phyloP scores from a whole-genome alignment of 2,113 vertebrate species.

The Rostratula benghalensis region DNA sequence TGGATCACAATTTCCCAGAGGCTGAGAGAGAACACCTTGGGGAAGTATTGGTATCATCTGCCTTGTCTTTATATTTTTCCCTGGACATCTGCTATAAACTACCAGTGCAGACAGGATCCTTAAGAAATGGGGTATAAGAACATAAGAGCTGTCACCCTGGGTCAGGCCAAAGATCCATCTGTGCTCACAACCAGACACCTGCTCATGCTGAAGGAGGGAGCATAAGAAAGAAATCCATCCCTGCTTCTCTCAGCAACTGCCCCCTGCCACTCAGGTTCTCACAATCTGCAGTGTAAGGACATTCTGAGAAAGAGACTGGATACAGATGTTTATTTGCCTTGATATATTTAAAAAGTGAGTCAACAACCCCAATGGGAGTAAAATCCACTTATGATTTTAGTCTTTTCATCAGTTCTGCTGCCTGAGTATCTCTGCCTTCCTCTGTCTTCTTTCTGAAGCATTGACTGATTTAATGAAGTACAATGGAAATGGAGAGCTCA shows the following conservation, averaged over 20 bases:
- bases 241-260: not conserved
- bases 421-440: not conserved
- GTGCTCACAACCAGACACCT: not conserved
- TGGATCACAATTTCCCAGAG: not conserved
- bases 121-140: not conserved
- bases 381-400: not conserved
- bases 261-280: not conserved
- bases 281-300: not conserved
- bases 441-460: not conserved
- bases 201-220: not conserved
- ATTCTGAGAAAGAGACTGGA: not conserved
- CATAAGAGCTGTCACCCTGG: not conserved
- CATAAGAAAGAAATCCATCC: not conserved
- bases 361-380: not conserved
- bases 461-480: not conserved
- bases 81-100: not conserved
- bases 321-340: not conserved
- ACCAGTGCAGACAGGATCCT: not conserved
- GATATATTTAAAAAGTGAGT: not conserved
- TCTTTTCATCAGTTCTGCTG: not conserved
- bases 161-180: not conserved
- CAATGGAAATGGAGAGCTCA: not conserved
- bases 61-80: not conserved
- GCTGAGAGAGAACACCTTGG: not conserved
- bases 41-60: not conserved